Evolutionary conservation across 2,888 invertebrate species (phyloP).

Genomic region (Drosophila rubida): DNA sequence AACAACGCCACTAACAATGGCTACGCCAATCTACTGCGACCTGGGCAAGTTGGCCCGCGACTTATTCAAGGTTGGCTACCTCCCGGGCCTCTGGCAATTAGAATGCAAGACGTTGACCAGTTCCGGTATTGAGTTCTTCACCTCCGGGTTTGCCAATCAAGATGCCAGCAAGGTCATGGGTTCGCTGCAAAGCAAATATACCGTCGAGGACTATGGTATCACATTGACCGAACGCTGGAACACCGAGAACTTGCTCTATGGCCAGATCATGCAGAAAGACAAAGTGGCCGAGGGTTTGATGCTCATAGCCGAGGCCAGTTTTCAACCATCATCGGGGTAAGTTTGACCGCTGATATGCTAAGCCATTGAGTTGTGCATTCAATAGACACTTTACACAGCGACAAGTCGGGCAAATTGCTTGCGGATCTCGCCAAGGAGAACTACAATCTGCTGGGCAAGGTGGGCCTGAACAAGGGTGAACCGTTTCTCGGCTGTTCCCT

Average conservation of each 20-base stretch:
- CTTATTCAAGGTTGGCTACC: conserved; percentile 97
- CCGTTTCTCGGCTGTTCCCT: conserved; percentile 92
- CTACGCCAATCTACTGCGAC: conserved; percentile 96
- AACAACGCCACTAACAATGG: conserved; percentile 87
- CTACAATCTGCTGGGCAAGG: conserved; percentile 91
- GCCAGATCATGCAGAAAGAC: conserved; percentile 94
- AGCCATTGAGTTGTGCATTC: background rate
- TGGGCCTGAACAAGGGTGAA: conserved; percentile 90
- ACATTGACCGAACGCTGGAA: conserved; percentile 99
- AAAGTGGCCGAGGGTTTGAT: conserved; percentile 95
- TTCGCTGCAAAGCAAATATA: conserved; percentile 96
- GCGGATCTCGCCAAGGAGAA: conserved; percentile 92
- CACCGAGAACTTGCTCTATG: conserved; percentile 96
- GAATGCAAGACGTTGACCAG: conserved; percentile 96
- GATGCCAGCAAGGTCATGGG: conserved; percentile 96
- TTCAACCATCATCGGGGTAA: conserved; percentile 94
- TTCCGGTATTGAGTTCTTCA: conserved; percentile 96
- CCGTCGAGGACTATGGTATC: conserved; percentile 93
- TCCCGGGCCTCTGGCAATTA: conserved; percentile 96
- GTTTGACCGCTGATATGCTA: background rate
- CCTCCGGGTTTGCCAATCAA: conserved; percentile 94
- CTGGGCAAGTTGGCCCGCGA: conserved; percentile 97
- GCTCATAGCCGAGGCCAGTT: conserved; percentile 93
- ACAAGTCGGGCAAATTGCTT: conserved; percentile 91
- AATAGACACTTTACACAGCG: conserved; percentile 26